Base-by-base conservation (phyloP, 2,888 invertebrate species). In the Agrochola lota region DNA sequence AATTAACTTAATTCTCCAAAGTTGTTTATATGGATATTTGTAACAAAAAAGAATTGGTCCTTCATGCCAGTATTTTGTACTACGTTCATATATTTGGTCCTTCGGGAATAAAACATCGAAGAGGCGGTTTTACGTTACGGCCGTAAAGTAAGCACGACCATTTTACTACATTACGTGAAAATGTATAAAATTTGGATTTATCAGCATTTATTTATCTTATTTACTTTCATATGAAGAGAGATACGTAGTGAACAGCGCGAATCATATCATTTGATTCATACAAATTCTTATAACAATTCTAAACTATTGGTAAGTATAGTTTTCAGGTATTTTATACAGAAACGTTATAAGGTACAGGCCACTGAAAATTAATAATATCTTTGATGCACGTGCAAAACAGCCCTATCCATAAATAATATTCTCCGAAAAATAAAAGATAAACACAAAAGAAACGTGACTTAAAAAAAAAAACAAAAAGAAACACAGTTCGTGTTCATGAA, bases 91-190 rank as follows among this genome's bases (percentile, higher is more conserved):
- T 74, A 76, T 80, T 74, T 72, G 62, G 70, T 55, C 62, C 60
- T 69, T 66, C 4, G 52, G 60, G 69, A 79, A 67, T 78, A 70
- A 59, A 77, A 80, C 74, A 69, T 68, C 59, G 23, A 67, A 81
- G 49, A 76, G 75, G 68, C 55, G 71, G 66, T 79, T 84, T 73
- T 76, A 74, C 74, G 66, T 81, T 60, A 20, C 52, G n/a, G 23
- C n/a, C 68, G 66, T 78, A 64, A 71, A 75, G 20, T 73, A 46
- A 66, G 49, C 11, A 40, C 23, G 12, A 63, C 59, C 30, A 15
- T 57, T 72, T 59, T 26, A 64, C 6, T 55, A 69, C 46, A 68
- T 71, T 30, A 71, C 52, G 68, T 40, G 63, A 59, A 79, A 60
- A 49, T 68, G 52, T 69, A 52, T 23, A 7, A 26, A 59, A 66